Percentiles rank a stretch among this genome's conserved stretches.
These are phyloP conservation scores for Lissonota sp. DNA, from an alignment of 2,888 invertebrate genomes.

Conservation along the genomic window DNA sequence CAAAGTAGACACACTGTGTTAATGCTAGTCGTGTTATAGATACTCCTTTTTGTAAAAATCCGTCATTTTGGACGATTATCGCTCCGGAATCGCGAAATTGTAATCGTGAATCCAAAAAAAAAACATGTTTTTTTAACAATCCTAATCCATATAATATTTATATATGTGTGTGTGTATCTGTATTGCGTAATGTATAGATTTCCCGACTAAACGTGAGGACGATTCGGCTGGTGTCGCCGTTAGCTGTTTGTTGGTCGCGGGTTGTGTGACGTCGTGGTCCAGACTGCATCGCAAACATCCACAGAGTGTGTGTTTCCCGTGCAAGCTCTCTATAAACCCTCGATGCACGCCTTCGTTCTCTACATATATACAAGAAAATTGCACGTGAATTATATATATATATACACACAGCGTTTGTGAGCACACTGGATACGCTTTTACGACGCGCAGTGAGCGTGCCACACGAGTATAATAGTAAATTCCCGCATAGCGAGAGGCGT, in stretches of 20 bases:
- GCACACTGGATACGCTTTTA: conserved; percentile 56
- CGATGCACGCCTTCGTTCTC: conserved; percentile 12
- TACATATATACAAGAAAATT: background rate
- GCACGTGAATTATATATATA: conserved; percentile 4
- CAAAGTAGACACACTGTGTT: no score
- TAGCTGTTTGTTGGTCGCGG: conserved; percentile 62
- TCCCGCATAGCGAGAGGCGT: conserved; percentile 59
- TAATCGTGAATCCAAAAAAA: no score
- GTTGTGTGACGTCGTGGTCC: conserved; percentile 55
- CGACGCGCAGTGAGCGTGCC: conserved; percentile 64
- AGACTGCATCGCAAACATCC: conserved; percentile 65
- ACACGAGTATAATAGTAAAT: conserved; percentile 61
- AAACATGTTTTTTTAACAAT: background rate
- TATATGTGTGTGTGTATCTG: background rate
- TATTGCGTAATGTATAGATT: background rate
- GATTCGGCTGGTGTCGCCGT: conserved; percentile 49
- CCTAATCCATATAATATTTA: background rate
- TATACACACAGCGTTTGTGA: conserved; percentile 34
- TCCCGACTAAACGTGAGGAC: background rate
- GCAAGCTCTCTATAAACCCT: conserved; percentile 13
- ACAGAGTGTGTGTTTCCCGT: conserved; percentile 22
- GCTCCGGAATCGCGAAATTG: no score
- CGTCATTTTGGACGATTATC: no score
- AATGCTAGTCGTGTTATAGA: no score
- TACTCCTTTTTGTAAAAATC: no score